Conservation (phyloP, 2,888 invertebrate species). For the Marronus borbonicus region DNA sequence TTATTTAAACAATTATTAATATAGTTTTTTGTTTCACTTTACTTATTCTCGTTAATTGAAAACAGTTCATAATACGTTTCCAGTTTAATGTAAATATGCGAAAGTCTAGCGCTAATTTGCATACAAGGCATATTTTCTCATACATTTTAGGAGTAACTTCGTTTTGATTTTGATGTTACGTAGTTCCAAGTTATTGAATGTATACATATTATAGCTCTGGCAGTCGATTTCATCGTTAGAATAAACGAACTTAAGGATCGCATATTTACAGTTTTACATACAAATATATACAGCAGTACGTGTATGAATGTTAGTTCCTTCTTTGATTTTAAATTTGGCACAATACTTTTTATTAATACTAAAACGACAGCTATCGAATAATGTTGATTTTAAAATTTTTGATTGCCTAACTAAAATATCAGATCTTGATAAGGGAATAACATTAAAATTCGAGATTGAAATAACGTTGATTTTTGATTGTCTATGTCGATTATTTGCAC, state of each 20-base stretch:
- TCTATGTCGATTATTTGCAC: constrained; percentile 39
- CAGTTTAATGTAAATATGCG: constrained; percentile 56
- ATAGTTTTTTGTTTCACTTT: constrained; percentile 43
- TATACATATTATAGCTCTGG: constrained; percentile 47
- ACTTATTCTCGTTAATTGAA: constrained; percentile 31
- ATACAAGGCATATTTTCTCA: constrained; percentile 49
- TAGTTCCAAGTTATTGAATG: background rate
- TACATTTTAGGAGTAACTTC: constrained; percentile 12
- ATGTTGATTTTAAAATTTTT: constrained; percentile 46
- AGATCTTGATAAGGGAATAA: constrained; percentile 9
- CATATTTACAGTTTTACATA: constrained; percentile 57
- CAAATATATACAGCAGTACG: constrained; percentile 52
- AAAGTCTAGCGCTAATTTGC: constrained; percentile 53
- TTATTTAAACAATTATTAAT: constrained; percentile 53
- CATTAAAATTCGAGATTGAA: constrained; percentile 25
- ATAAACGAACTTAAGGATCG: constrained; percentile 56
- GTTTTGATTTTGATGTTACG: constrained; percentile 24
- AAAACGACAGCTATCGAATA: constrained; percentile 50
- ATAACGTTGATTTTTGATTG: constrained; percentile 36
- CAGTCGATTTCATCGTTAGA: constrained; percentile 52
- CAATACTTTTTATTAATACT: constrained; percentile 51
- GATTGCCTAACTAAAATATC: constrained; percentile 20
- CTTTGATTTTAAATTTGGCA: constrained; percentile 52
- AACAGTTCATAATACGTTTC: constrained; percentile 17
- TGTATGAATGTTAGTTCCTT: constrained; percentile 48